Percentiles rank a stretch among this genome's conserved stretches.
Conservation (phyloP, 2,888 invertebrate species). For the Rhaphigaster nebulosa region DNA sequence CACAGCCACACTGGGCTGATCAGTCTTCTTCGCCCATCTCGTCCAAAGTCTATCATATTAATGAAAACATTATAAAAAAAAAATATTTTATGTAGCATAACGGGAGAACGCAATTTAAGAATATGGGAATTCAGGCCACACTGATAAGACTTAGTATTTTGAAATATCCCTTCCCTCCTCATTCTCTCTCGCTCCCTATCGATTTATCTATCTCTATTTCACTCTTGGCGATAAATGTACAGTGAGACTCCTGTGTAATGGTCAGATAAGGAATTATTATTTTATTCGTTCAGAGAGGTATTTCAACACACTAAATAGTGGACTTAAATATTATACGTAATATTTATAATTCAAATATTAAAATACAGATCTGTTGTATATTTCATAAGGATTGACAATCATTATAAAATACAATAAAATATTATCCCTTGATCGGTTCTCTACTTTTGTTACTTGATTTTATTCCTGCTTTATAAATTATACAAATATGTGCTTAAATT, state of each 20-base stretch:
- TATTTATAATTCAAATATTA: no score
- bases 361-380: no score
- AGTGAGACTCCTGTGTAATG: background rate
- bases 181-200: background rate
- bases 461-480: no score
- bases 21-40: background rate
- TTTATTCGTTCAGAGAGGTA: no score
- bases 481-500: no score
- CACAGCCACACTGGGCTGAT: background rate
- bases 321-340: no score
- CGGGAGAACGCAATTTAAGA: slow-evolving; percentile 6
- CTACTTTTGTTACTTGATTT: no score
- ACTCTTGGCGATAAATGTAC: background rate
- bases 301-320: no score
- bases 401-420: no score
- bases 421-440: no score
- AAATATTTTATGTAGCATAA: background rate
- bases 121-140: slow-evolving; percentile 22
- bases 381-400: no score
- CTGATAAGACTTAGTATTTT: slow-evolving; percentile 31
- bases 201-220: background rate
- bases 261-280: background rate
- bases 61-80: background rate
- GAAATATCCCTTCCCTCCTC: slow-evolving; percentile 22
- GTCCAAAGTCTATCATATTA: background rate